These are phyloP conservation scores for Brachypteracias leptosomus DNA, from an alignment of 2,113 vertebrate species.

Conservation along the genomic window DNA sequence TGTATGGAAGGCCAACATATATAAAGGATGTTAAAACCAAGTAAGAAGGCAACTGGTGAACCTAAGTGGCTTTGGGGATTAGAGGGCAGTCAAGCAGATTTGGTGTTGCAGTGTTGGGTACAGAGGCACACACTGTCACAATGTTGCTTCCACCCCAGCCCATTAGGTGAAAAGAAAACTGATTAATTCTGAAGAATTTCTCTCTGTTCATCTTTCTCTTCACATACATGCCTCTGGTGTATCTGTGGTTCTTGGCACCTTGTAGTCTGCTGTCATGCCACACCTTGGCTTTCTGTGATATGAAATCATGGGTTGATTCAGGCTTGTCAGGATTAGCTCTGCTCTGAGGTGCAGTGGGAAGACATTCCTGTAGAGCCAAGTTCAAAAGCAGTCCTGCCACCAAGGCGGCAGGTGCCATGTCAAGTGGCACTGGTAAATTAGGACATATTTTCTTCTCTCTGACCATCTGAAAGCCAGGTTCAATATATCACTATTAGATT, in stretches of 20 bases:
- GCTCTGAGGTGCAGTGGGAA: not conserved
- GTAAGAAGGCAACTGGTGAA: not conserved
- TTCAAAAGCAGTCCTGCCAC: not conserved
- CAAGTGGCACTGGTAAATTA: not conserved
- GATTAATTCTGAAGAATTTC: not conserved
- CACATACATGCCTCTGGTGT: not conserved
- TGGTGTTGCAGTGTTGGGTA: not conserved
- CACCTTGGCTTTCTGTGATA: not conserved
- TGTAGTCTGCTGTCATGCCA: not conserved
- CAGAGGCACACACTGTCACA: not conserved
- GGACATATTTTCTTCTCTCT: not conserved
- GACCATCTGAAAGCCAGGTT: not conserved
- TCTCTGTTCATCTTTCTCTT: not conserved
- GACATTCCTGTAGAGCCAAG: rapidly evolving
- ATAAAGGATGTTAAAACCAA: not conserved
- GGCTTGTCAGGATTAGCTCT: not conserved
- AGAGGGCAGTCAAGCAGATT: not conserved
- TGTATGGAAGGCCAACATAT: not conserved
- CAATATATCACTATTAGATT: not conserved
- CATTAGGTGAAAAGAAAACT: not conserved
- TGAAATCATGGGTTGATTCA: not conserved
- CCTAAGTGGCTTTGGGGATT: not conserved
- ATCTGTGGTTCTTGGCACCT: not conserved
- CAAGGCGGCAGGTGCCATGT: not conserved
- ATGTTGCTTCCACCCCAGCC: not conserved